These are phyloP conservation scores for Plodia interpunctella DNA, from an alignment of 1,140 invertebrate genomes.

Conservation along the genomic window DNA sequence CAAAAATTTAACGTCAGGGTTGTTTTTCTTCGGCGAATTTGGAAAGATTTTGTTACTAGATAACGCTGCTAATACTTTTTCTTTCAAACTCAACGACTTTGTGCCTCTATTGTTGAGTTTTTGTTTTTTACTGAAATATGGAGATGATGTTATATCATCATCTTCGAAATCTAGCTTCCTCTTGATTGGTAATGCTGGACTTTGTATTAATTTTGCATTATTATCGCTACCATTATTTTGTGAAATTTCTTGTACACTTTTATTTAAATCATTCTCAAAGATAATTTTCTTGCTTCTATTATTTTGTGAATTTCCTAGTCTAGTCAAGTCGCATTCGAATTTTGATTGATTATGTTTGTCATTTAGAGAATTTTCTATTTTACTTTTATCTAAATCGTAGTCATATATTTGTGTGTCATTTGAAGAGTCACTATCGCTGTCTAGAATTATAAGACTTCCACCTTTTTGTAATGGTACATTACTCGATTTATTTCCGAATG, in stretches of 20 bases:
- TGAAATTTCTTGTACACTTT: background rate
- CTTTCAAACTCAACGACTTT: constrained; percentile 40
- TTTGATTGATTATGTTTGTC: background rate
- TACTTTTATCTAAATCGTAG: constrained; percentile 9
- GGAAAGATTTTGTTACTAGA: constrained; percentile 31
- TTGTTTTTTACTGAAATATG: constrained; percentile 58
- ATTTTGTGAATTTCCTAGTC: constrained; percentile 5
- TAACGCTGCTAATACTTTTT: constrained; percentile 51
- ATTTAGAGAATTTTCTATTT: constrained; percentile 3
- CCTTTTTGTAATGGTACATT: constrained; percentile 19
- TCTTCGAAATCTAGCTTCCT: constrained; percentile 44
- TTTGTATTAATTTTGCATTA: background rate
- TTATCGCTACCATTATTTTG: background rate
- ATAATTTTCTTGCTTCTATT: background rate
- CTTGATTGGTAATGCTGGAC: constrained; percentile 27
- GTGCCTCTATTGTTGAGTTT: constrained; percentile 34
- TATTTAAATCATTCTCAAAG: constrained; percentile 24
- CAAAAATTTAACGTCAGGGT: constrained; percentile 25
- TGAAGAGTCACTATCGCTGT: constrained; percentile 55
- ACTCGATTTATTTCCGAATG: constrained; percentile 13
- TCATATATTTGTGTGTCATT: constrained; percentile 36
- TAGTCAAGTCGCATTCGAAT: constrained; percentile 16
- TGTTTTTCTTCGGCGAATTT: constrained; percentile 19
- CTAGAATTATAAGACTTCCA: constrained; percentile 46
- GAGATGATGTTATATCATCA: constrained; percentile 35